Conservation (phyloP, 2,113 vertebrate species). For the Strix uralensis region DNA sequence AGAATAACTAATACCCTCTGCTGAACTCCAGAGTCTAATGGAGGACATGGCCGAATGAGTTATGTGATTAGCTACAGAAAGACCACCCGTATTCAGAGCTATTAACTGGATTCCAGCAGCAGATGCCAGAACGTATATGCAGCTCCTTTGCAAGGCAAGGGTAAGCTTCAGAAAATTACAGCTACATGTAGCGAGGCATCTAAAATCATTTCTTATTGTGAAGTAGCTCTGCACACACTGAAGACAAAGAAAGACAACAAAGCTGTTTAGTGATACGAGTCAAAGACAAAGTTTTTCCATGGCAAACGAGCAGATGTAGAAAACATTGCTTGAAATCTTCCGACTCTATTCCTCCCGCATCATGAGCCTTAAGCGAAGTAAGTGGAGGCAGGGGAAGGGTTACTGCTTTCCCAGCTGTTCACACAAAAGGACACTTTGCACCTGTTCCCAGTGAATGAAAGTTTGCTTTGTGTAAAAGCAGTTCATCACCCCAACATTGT, state of each 20-base stretch:
- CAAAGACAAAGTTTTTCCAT: neutral
- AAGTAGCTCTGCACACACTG: neutral
- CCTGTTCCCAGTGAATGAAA: constrained; percentile 35
- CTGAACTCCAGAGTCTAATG: neutral
- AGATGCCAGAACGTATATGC: neutral
- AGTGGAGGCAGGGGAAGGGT: neutral
- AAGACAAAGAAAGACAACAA: neutral
- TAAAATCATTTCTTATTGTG: neutral
- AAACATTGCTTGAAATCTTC: neutral
- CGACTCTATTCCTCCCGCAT: neutral
- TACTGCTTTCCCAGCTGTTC: constrained; percentile 31
- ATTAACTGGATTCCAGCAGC: neutral
- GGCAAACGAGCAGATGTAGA: neutral
- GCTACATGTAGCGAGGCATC: neutral
- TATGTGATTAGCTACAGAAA: neutral
- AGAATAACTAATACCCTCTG: neutral
- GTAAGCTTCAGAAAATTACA: neutral
- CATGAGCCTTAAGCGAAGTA: neutral
- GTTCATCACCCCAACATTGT: neutral
- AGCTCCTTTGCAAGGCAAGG: neutral
- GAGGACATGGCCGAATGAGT: rapidly evolving
- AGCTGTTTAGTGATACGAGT: rapidly evolving
- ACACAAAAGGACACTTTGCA: constrained; percentile 39
- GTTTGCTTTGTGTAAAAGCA: constrained; percentile 47
- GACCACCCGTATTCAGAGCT: neutral